These are phyloP conservation scores for Corvus hawaiiensis DNA, from an alignment of 2,113 vertebrate genomes.

Conservation along the genomic window DNA sequence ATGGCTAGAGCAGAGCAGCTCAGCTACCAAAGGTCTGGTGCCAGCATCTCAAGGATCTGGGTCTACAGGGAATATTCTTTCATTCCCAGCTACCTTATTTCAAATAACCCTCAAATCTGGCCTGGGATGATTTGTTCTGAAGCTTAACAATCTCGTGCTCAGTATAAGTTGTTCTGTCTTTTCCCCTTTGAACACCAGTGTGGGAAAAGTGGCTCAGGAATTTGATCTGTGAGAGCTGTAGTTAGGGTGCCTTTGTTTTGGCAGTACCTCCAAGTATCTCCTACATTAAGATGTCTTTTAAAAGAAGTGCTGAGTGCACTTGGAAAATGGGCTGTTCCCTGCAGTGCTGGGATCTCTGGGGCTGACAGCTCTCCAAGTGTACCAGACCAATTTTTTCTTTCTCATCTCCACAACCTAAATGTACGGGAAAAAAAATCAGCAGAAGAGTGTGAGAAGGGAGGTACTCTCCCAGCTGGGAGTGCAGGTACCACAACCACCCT, in stretches of 20 bases:
- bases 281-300: not conserved
- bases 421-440: not conserved
- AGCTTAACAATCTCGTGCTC: not conserved
- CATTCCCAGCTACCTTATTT: not conserved
- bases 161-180: not conserved
- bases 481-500: not conserved
- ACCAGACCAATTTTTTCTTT: not conserved
- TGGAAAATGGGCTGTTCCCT: not conserved
- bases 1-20: not conserved
- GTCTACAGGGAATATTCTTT: not conserved
- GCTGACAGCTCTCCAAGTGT: not conserved
- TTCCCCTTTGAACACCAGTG: not conserved
- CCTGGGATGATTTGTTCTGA: not conserved
- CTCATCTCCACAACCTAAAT: not conserved
- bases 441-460: not conserved
- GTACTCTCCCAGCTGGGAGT: not conserved
- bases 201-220: slow-evolving; percentile 20
- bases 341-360: not conserved
- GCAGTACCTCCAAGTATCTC: not conserved
- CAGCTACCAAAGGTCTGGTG: not conserved
- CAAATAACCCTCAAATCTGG: not conserved
- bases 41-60: not conserved
- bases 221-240: not conserved
- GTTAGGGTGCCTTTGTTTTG: not conserved
- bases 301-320: not conserved